Conservation (phyloP, 1,140 invertebrate species). For the Drosophila pectinifera region DNA sequence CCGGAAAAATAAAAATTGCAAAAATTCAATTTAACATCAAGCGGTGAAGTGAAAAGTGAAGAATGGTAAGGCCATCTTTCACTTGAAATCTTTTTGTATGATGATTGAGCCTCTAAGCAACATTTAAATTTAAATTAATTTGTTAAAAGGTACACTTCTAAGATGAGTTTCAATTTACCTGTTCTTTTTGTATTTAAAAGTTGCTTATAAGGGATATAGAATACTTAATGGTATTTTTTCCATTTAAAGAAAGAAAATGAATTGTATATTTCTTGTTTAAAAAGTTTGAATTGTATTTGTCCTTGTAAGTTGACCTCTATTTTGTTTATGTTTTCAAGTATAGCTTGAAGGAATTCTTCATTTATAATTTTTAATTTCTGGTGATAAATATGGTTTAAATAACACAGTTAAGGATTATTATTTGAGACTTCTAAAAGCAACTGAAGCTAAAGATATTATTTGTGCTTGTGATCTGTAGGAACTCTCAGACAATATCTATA, state of each 20-base stretch:
- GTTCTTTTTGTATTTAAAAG: neutral
- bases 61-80: constrained; percentile 28
- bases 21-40: constrained; percentile 70
- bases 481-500: neutral
- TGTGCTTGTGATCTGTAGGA: neutral
- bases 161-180: neutral
- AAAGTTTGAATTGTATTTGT: neutral
- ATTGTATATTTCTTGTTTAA: neutral
- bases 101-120: neutral
- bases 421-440: too few relatives aligned
- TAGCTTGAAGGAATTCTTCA: neutral
- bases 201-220: neutral
- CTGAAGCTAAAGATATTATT: neutral
- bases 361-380: neutral
- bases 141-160: neutral
- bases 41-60: constrained; percentile 11
- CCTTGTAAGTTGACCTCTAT: neutral
- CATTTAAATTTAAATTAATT: neutral
- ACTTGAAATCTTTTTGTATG: constrained; percentile 5
- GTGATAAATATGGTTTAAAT: neutral
- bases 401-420: too few relatives aligned
- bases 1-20: constrained; percentile 82
- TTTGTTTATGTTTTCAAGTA: neutral
- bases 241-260: too few relatives aligned
- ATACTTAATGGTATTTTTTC: too few relatives aligned